phyloP scores from a whole-genome alignment of 2,113 vertebrate species.

The Menidia beryllina region DNA sequence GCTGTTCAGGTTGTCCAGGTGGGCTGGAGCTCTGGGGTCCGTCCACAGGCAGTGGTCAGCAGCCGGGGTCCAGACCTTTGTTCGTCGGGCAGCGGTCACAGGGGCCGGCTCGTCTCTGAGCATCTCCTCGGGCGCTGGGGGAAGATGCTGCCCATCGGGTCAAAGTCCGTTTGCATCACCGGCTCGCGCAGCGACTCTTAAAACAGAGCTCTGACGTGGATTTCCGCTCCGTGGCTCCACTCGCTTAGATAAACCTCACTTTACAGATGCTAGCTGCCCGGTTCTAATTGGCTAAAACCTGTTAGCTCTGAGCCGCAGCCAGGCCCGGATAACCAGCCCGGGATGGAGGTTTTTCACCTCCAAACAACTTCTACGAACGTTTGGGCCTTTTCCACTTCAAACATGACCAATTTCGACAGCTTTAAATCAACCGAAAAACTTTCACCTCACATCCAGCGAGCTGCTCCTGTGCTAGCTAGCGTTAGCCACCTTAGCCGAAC shows the following conservation, averaged over 20 bases:
- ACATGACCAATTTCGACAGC: not conserved
- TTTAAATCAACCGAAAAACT: conserved; percentile 12
- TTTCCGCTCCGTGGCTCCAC: not conserved
- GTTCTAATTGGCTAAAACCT: conserved; percentile 35
- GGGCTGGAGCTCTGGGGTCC: not conserved
- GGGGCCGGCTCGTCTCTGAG: not conserved
- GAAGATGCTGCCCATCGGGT: not conserved
- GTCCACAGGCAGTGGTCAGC: not conserved
- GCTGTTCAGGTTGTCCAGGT: not conserved
- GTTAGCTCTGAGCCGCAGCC: conserved; percentile 42
- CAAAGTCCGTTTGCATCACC: too few species aligned
- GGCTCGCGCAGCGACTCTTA: not conserved
- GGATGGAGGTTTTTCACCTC: conserved; percentile 12
- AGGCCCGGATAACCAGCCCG: conserved; percentile 8
- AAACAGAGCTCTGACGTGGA: not conserved
- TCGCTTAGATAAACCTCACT: not conserved
- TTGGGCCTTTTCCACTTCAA: not conserved
- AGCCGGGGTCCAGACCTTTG: not conserved
- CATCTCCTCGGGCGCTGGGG: not conserved
- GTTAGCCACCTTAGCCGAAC: conserved; percentile 80
- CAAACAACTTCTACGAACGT: not conserved
- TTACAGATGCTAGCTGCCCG: conserved; percentile 25
- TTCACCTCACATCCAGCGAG: not conserved
- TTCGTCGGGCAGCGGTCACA: not conserved
- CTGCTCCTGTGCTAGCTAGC: conserved; percentile 49